Percentiles rank a stretch among this genome's conserved stretches.
Conservation (phyloP, 1,140 invertebrate species). For the Aphis gossypii region DNA sequence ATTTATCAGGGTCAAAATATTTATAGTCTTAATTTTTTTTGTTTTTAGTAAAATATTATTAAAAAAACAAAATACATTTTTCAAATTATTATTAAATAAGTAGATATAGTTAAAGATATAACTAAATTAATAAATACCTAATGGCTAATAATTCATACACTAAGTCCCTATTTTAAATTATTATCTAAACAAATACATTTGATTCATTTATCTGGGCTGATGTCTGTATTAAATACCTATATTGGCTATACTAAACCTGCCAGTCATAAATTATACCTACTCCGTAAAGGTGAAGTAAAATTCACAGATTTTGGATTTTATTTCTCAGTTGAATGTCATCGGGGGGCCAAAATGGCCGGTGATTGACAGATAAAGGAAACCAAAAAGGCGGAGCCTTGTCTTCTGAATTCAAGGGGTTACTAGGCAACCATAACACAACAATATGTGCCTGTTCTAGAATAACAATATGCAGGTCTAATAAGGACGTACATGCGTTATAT, state of each 20-base stretch:
- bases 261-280: neutral
- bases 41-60: too few relatives aligned
- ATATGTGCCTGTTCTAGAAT: conserved; percentile 48
- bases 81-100: neutral
- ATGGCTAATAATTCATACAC: too few relatives aligned
- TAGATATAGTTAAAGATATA: neutral
- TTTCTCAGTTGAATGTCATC: conserved; percentile 41
- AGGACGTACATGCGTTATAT: conserved; percentile 29
- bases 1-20: neutral
- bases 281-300: neutral
- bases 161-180: neutral
- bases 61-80: neutral
- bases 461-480: conserved; percentile 56
- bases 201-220: neutral
- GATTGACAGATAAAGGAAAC: conserved; percentile 57
- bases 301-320: conserved; percentile 26
- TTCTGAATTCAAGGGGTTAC: conserved; percentile 56
- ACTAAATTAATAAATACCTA: neutral
- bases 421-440: conserved; percentile 54
- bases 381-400: conserved; percentile 57
- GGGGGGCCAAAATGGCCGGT: conserved; percentile 57
- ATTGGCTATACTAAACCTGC: neutral
- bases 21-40: neutral
- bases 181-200: neutral
- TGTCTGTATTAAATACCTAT: neutral